phyloP scores from a whole-genome alignment of 1,140 invertebrate genomes.

The Hirudo medicinalis region DNA sequence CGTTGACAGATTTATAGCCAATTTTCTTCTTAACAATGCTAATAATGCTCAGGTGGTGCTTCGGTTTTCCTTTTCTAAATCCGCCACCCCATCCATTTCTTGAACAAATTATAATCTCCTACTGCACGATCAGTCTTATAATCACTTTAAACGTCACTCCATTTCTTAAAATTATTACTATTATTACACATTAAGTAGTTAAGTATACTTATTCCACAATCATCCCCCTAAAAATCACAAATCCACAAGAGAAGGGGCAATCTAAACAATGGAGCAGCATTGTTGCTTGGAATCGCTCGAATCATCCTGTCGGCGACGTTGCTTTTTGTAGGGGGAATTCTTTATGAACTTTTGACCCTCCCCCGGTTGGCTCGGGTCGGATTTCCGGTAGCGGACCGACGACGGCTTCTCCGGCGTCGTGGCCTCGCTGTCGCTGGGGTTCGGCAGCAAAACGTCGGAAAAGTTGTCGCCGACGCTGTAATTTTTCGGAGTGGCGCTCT shows the following conservation, averaged over 20 bases:
- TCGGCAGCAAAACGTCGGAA: neutral
- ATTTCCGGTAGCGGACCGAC: neutral
- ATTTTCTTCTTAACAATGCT: no score
- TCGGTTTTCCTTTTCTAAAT: no score
- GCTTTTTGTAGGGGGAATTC: neutral
- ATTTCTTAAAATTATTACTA: no score
- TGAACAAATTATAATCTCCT: no score
- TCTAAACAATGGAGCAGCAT: slow-evolving; percentile 2
- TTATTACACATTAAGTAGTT: no score
- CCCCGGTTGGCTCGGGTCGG: neutral
- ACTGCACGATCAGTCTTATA: no score
- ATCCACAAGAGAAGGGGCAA: neutral
- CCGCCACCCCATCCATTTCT: no score
- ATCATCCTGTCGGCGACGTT: neutral
- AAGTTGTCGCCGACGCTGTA: slow-evolving; percentile 6
- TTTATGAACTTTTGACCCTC: slow-evolving; percentile 5
- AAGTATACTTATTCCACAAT: no score
- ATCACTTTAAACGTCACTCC: no score
- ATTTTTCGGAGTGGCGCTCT: neutral
- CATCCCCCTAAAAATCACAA: neutral
- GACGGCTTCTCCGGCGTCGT: neutral
- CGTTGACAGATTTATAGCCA: no score
- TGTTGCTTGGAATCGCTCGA: neutral
- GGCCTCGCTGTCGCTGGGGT: neutral
- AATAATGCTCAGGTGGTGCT: no score